A percentile compares a stretch with the other conserved stretches of the same genome.
These are phyloP conservation scores for Oenanthe melanoleuca DNA, from an alignment of 2,113 vertebrate species.

Conservation along the genomic window DNA sequence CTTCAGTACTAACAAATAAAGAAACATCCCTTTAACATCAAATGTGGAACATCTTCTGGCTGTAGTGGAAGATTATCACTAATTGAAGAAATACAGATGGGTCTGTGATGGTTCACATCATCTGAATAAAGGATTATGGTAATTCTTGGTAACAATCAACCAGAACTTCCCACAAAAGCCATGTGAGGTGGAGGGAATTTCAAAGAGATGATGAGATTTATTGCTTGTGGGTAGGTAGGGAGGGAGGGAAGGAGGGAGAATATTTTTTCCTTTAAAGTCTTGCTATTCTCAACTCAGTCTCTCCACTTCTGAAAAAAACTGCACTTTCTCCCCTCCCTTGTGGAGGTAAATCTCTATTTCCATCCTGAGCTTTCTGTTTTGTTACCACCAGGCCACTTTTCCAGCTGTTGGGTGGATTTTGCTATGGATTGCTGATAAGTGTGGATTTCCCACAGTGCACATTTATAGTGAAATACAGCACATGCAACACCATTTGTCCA, in stretches of 20 bases:
- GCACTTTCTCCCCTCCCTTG: not conserved
- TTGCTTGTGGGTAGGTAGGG: not conserved
- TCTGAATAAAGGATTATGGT: not conserved
- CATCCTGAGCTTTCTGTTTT: not conserved
- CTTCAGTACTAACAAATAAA: not conserved
- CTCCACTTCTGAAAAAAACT: not conserved
- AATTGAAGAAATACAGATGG: not conserved
- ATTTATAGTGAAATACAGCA: not conserved
- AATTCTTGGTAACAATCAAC: not conserved
- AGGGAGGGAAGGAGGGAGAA: not conserved
- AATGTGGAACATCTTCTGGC: not conserved
- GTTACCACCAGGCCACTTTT: not conserved
- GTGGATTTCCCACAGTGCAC: not conserved
- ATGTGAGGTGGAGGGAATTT: not conserved
- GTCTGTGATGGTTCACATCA: not conserved
- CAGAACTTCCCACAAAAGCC: not conserved
- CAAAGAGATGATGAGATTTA: not conserved
- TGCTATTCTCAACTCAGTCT: not conserved
- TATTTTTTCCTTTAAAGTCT: not conserved
- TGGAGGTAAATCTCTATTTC: not conserved
- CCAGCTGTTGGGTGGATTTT: not conserved
- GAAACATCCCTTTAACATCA: not conserved
- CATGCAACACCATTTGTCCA: not conserved
- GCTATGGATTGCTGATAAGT: not conserved
- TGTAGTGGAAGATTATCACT: not conserved